These are phyloP conservation scores for Alcedo quadribrachys DNA, from an alignment of 2,797 vertebrate genomes.

Conservation along the genomic window DNA sequence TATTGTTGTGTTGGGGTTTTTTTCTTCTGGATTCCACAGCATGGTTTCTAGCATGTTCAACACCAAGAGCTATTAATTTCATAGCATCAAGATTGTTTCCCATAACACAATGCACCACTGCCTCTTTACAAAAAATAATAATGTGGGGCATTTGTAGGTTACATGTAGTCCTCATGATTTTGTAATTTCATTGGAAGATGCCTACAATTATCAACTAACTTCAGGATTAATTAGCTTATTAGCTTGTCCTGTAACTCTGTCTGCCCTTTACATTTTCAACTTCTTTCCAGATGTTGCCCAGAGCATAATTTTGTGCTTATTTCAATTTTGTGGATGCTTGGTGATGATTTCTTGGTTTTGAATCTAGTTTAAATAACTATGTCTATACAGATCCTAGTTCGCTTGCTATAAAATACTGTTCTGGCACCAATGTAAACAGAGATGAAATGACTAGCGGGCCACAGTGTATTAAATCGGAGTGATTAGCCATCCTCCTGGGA, in stretches of 20 bases:
- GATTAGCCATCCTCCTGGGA: constrained; percentile 31
- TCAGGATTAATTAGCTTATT: neutral
- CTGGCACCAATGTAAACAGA: constrained; percentile 30
- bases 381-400: neutral
- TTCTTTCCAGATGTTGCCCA: neutral
- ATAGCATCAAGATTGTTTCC: neutral
- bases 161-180: neutral
- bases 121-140: constrained; percentile 14
- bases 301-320: neutral
- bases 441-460: constrained; percentile 19
- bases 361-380: neutral
- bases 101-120: neutral
- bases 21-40: neutral
- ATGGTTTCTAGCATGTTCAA: neutral
- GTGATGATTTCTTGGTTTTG: neutral
- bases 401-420: neutral
- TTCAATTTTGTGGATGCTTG: constrained; percentile 15
- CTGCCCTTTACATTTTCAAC: neutral
- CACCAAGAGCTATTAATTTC: constrained; percentile 12
- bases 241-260: neutral
- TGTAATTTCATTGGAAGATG: constrained; percentile 2
- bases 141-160: neutral
- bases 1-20: no score
- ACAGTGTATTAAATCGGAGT: constrained; percentile 41
- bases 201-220: constrained; percentile 14